These are phyloP conservation scores for Drosophila repleta DNA, from an alignment of 1,140 invertebrate species.

Conservation along the genomic window DNA sequence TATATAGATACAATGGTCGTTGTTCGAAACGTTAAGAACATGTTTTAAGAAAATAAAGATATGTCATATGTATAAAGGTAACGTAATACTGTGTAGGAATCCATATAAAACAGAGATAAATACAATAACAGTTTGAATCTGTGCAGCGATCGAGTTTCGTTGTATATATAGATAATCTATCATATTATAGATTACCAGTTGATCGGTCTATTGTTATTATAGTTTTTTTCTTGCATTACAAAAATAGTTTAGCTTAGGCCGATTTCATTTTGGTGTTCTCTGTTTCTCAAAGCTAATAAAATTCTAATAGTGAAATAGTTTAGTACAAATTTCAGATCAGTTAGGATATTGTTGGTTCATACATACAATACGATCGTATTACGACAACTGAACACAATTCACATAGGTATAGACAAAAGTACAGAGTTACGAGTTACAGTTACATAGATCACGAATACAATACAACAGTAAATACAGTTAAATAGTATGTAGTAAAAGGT, in stretches of 20 bases:
- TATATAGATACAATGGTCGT: slow-evolving; percentile 60
- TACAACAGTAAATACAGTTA: slow-evolving; percentile 58
- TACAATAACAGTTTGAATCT: slow-evolving; percentile 17
- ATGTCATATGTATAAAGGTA: slow-evolving; percentile 27
- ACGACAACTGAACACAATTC: slow-evolving; percentile 37
- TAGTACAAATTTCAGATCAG: neutral
- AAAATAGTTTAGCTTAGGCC: slow-evolving; percentile 22
- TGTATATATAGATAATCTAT: neutral
- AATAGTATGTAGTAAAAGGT: slow-evolving; percentile 65
- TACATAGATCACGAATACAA: slow-evolving; percentile 65
- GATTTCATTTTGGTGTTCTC: neutral
- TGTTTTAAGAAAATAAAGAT: slow-evolving; percentile 31
- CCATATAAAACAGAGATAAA: slow-evolving; percentile 43
- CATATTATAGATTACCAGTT: slow-evolving; percentile 8
- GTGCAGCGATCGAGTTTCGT: slow-evolving; percentile 13
- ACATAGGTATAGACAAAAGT: slow-evolving; percentile 35
- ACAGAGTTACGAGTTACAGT: slow-evolving; percentile 42
- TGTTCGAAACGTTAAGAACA: slow-evolving; percentile 53
- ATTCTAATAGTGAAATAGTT: slow-evolving; percentile 1
- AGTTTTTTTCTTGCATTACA: neutral
- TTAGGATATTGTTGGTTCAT: slow-evolving; percentile 6
- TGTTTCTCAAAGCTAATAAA: neutral
- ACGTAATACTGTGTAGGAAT: slow-evolving; percentile 61
- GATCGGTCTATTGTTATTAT: slow-evolving; percentile 8
- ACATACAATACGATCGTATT: slow-evolving; percentile 21